Evolutionary conservation across 2,113 vertebrate genomes (phyloP).

Genomic region (Pyxicephalus adspersus): DNA sequence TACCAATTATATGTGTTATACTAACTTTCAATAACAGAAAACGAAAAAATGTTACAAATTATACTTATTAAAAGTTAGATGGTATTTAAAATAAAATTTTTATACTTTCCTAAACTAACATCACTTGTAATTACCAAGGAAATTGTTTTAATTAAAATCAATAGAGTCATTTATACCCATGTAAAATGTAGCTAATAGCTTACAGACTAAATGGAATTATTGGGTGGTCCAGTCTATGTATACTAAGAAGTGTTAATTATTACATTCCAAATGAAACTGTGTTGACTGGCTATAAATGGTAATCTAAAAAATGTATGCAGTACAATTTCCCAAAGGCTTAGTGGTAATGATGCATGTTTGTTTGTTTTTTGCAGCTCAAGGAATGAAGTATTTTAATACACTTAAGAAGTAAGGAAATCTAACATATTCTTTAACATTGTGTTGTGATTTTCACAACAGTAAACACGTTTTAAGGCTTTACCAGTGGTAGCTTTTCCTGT

Average conservation of each 20-base stretch:
- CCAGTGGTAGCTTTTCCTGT: too few species aligned
- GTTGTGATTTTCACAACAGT: too few species aligned
- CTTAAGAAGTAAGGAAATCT: too few species aligned
- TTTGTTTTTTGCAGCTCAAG: too few species aligned
- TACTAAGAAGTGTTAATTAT: background rate
- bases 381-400: too few species aligned
- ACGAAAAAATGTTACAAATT: background rate
- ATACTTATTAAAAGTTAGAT: constrained; percentile 11
- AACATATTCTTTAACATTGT: too few species aligned
- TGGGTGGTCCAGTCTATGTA: background rate
- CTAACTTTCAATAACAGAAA: background rate
- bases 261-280: background rate
- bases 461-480: too few species aligned
- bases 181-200: background rate
- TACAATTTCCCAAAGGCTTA: too few species aligned
- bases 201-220: background rate
- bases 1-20: too few species aligned
- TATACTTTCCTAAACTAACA: background rate
- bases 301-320: too few species aligned
- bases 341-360: too few species aligned
- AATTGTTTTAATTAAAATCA: constrained; percentile 33
- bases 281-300: background rate
- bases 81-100: constrained; percentile 4
- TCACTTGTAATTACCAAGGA: constrained; percentile 4
- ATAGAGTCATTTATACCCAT: constrained; percentile 21